Evolutionary conservation across 2,113 vertebrate genomes (phyloP).

Genomic region (Drymodes brunneopygia): DNA sequence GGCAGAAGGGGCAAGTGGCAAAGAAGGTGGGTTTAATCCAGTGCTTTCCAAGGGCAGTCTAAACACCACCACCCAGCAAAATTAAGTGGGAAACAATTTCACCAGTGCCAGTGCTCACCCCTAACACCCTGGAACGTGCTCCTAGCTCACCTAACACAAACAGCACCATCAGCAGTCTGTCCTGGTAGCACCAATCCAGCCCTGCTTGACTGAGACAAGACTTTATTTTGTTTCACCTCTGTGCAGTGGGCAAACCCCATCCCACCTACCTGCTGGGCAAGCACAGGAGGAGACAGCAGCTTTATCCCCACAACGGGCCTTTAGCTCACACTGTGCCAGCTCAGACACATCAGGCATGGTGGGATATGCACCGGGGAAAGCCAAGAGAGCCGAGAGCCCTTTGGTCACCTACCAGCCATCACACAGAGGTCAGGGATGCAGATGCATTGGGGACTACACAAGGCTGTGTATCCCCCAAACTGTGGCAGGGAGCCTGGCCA

Average conservation of each 20-base stretch:
- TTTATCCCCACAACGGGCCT: neutral
- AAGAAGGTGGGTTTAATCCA: neutral
- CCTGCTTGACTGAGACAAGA: neutral
- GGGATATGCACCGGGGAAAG: rapidly evolving
- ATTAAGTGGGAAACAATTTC: neutral
- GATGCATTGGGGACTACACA: rapidly evolving
- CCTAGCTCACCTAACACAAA: neutral
- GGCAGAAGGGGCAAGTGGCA: neutral
- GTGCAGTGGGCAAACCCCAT: neutral
- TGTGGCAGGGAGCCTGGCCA: neutral
- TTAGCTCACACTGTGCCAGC: neutral
- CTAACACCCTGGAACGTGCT: neutral
- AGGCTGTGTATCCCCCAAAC: neutral
- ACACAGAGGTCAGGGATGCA: neutral
- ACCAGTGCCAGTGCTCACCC: rapidly evolving
- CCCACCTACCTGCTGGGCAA: neutral
- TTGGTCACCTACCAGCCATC: neutral
- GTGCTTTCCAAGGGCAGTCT: neutral
- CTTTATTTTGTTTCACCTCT: neutral
- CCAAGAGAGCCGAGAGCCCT: neutral
- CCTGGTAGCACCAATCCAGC: neutral
- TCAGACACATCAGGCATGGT: neutral
- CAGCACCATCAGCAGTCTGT: rapidly evolving
- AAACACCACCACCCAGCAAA: neutral
- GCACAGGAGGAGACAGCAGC: neutral